Evolutionary conservation across 1,140 invertebrate genomes (phyloP).

Genomic region (Orius insidiosus): DNA sequence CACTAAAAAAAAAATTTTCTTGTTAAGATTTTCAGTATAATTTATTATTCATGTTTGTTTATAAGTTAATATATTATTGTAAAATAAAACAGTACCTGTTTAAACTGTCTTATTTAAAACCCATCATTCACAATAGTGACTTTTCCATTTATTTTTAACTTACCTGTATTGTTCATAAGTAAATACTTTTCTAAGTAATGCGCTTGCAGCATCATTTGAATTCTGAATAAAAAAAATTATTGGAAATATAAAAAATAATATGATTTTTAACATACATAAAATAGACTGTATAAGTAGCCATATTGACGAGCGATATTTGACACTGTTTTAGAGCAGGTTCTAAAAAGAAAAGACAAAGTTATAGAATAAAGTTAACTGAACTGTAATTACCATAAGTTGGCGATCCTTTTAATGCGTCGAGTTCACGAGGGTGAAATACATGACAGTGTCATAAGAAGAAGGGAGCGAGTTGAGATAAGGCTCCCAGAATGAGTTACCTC

Average conservation of each 20-base stretch:
- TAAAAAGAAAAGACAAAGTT: conserved; percentile 20
- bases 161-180: conserved; percentile 83
- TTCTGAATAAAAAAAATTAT: conserved; percentile 11
- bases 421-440: conserved; percentile 69
- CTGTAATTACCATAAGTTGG: conserved; percentile 37
- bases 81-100: conserved; percentile 4
- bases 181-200: conserved; percentile 50
- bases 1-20: neutral
- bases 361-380: neutral
- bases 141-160: conserved; percentile 26
- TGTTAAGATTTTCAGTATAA: neutral
- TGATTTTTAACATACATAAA: conserved; percentile 28
- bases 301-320: conserved; percentile 78
- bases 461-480: conserved; percentile 78
- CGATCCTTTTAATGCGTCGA: conserved; percentile 60
- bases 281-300: conserved; percentile 74
- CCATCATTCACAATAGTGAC: neutral
- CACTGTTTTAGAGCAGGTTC: conserved; percentile 68
- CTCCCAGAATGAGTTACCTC: conserved; percentile 66
- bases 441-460: conserved; percentile 59
- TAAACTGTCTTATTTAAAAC: no score
- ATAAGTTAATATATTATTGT: neutral
- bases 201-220: conserved; percentile 24
- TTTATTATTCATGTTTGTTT: conserved; percentile 6
- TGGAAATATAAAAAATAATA: neutral